Evolutionary conservation across 2,113 vertebrate species (phyloP), one percentile per base, ranked within the genome.

Genomic region (Dromaius novaehollandiae): DNA sequence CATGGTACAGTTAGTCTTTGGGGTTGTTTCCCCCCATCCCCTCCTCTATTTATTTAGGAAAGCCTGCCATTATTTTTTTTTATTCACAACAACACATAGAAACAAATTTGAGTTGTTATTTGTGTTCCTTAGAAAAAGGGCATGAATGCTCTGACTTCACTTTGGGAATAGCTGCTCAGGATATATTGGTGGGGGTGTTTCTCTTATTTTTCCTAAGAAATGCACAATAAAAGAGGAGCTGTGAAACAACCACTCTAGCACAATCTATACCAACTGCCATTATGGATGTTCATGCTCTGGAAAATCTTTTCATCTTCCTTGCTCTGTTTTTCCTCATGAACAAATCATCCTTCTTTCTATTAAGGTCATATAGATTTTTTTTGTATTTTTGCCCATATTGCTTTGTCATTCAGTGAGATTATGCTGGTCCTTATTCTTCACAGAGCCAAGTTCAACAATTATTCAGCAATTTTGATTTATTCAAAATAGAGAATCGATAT

Each of bases 161-260:
- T 51, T 7, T 58, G 22, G 11, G 24, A 38, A 42, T 21, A 46
- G 65, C 14, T 38, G 36, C 21, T 74, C 44, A 55, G n/a, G 19
- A n/a, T 32, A 12, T 6, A n/a, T 3, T 6, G 25, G 26, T n/a
- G 30, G 36, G 28, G 58, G 6, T 1, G 1, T 25, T 28, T 58
- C 5, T 53, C 6, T 56, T 78, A 6, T 30, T 70, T 58, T 87
- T 53, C 60, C 82, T 61, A 60, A 46, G 9, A 58, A 82, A 60
- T 9, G 3, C 3, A n/a, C 0, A 7, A 42, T 16, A 8, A 17
- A 12, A 34, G 13, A 60, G 65, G 51, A 24, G 21, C 3, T 55
- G 8, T 0, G 1, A 81, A 40, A 38, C 22, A 56, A 13, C 7
- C 20, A 38, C n/a, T 77, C 11, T 16, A 42, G 44, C 42, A 46